A percentile compares a stretch with the other conserved stretches of the same genome.
Evolutionary conservation across 2,113 vertebrate genomes (phyloP).

Genomic region (Gambusia affinis): DNA sequence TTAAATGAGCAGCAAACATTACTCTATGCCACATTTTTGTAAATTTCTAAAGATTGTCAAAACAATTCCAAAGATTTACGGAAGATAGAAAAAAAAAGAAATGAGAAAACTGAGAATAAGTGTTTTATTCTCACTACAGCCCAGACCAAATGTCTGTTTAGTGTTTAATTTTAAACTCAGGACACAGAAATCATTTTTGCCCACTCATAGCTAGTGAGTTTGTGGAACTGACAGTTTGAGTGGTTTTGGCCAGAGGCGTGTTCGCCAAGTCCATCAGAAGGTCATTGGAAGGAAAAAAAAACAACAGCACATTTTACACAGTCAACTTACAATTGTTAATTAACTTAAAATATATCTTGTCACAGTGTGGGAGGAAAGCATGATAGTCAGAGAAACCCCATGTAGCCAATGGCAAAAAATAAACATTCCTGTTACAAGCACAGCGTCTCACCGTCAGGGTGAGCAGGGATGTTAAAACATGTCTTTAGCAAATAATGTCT

Average conservation of each 20-base stretch:
- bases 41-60: too few species aligned
- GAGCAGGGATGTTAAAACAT: neutral
- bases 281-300: neutral
- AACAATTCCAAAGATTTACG: too few species aligned
- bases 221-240: neutral
- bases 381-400: neutral
- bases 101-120: too few species aligned
- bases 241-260: neutral
- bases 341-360: neutral
- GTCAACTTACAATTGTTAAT: neutral
- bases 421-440: too few species aligned
- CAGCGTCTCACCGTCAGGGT: neutral
- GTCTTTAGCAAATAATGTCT: neutral
- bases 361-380: too few species aligned
- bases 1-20: neutral
- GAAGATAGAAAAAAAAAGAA: too few species aligned
- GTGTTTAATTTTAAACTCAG: slow-evolving; percentile 2
- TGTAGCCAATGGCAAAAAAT: too few species aligned
- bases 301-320: neutral
- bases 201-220: neutral
- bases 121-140: too few species aligned
- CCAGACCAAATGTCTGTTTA: too few species aligned
- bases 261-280: neutral
- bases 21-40: neutral
- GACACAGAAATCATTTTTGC: neutral